Evolutionary conservation across 2,888 invertebrate species (phyloP), one percentile per base, ranked within the genome.

Genomic region (Caenorhabditis sinica): DNA sequence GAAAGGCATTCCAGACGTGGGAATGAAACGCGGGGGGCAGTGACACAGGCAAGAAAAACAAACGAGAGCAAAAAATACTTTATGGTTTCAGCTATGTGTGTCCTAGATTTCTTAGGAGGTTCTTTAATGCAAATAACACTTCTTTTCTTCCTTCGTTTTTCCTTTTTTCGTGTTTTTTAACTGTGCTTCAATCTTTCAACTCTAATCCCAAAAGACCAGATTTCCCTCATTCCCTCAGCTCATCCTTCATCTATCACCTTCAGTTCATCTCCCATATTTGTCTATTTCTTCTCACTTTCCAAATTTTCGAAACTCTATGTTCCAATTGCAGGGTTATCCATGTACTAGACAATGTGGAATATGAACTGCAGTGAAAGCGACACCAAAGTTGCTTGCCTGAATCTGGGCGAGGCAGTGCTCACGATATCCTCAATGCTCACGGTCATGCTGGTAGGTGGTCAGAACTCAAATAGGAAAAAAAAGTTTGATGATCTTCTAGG

Each of bases 341-440:
- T 82, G 82, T 72, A 66, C 76, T 30, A 66, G 58, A 51, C 25
- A 6, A 82, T 81, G 85, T 79, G 77, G 79, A 83, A 86, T 51
- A 28, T 74, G 43, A 81, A 77, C 30, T 87, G 87, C 68, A 81
- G 82, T 61, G 81, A 86, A 68, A 82, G 68, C 56, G 83, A 84
- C 56, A 82, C 85, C 2, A 85, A 86, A 56, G 87, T 89, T 11
- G 88, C 87, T 33, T 89, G 89, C 71, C 83, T 89, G 56, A 82
- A 85, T 20, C 68, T 88, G 0, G 85, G 86, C 51, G 86, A 89
- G 30, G 92, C 92, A 6, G 86, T 91, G 17, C 84, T 90, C 56
- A 92, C 91, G 9, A 87, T 91, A 30, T 89, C 92, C 9, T 90
- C 89, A n/a, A 89, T 91, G 90, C 87, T 92, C 30, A 89, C 89